Evolutionary conservation across 2,113 vertebrate genomes (phyloP), one percentile per base, ranked within the genome.

Genomic region (Agapornis roseicollis): DNA sequence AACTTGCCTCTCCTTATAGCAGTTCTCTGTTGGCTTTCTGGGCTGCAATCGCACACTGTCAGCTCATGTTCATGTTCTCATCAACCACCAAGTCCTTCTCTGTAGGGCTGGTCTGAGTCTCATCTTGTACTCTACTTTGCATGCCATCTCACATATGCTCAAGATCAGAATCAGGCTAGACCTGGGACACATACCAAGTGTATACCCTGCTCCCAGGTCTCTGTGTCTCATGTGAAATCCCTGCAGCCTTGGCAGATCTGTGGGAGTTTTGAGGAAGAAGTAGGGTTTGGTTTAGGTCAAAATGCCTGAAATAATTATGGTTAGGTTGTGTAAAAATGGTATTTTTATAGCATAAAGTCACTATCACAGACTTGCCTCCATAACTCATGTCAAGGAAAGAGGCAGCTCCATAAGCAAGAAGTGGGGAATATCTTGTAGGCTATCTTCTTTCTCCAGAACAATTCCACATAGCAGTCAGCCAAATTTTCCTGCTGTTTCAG

Each of bases 121-220:
- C n/a, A n/a, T n/a, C n/a, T n/a, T n/a, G n/a, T n/a, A n/a, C n/a
- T n/a, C n/a, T n/a, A n/a, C n/a, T n/a, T n/a, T n/a, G n/a, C 17
- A 12, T 25, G 29, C 7, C 0, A 0, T 42, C 53, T 80, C 19
- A 29, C 7, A 3, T 6, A 0, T 13, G 31, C 24, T 42, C 41
- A 61, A 25, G 12, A 28, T 35, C 18, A 69, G 23, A 74, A 77
- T 10, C 39, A 37, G 6, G 18, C 13, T 44, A 39, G 39, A 24
- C 44, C 24, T 77, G 41, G 33, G 24, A 61, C 24, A 13, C 13
- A 3, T 13, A 55, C 8, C 17, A 14, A 10, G 27, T 16, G 9
- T 1, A 0, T 33, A 65, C 4, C 28, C n/a, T 74, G 23, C 61
- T 86, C 16, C 17, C 1, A 1, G 18, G 11, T 78, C 47, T 84